Conservation (phyloP, 2,113 vertebrate species). For the Lepidothrix coronata region DNA sequence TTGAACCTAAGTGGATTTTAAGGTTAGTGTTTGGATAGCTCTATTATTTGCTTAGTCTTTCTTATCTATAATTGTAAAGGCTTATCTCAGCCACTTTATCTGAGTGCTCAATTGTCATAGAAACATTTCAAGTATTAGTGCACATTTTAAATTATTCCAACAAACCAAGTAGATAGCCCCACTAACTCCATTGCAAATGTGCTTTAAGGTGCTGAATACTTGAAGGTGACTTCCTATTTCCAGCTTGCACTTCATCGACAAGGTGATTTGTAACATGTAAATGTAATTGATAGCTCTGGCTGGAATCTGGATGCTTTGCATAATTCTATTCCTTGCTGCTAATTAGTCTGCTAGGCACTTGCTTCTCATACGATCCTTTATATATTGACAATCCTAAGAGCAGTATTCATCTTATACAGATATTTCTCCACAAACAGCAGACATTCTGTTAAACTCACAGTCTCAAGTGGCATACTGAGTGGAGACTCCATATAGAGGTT, state of each 20-base stretch:
- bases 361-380: neutral
- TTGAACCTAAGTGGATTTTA: neutral
- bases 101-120: neutral
- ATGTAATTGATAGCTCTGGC: neutral
- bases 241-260: neutral
- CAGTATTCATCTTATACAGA: neutral
- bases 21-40: neutral
- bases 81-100: neutral
- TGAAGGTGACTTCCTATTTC: neutral
- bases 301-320: neutral
- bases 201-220: neutral
- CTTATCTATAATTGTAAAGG: conserved; percentile 1
- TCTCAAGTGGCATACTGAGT: neutral
- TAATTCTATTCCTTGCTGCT: neutral
- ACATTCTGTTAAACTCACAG: neutral
- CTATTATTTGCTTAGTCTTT: neutral
- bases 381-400: neutral
- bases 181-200: neutral
- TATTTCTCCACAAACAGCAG: neutral
- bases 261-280: neutral
- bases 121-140: neutral
- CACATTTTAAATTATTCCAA: neutral
- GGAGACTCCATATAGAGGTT: neutral
- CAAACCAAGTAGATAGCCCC: neutral
- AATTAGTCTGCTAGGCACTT: neutral